Conservation (phyloP, 2,113 vertebrate genomes). For the Pygathrix nemaeus region DNA sequence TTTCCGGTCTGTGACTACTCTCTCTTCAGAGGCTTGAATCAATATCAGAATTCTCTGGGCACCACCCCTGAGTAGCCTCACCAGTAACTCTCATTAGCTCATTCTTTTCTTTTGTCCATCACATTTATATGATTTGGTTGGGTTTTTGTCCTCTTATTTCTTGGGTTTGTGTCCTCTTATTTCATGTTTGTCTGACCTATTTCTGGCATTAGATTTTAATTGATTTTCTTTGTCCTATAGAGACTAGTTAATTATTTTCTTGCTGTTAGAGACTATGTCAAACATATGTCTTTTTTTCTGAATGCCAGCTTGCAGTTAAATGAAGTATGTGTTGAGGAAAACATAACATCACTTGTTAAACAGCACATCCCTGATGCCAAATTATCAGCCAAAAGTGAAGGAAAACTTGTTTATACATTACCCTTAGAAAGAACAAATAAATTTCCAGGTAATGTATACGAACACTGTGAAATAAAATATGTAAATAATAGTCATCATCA, state of each 20-base stretch:
- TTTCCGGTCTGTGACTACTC: not conserved
- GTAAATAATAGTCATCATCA: not conserved
- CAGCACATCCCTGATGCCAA: conserved; percentile 87
- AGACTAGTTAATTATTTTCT: not conserved
- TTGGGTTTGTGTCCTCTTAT: not conserved
- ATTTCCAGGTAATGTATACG: conserved; percentile 86
- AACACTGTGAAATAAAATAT: not conserved
- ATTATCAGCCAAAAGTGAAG: conserved; percentile 85
- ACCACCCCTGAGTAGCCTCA: not conserved
- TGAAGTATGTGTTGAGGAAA: conserved; percentile 80
- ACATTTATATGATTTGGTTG: not conserved
- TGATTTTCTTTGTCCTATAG: not conserved
- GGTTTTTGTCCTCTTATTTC: not conserved
- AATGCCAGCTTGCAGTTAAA: conserved; percentile 87
- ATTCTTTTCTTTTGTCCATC: not conserved
- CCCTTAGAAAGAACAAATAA: conserved; percentile 89
- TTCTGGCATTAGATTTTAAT: not conserved
- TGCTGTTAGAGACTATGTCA: not conserved
- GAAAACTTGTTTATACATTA: conserved; percentile 88
- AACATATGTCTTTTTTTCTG: not conserved
- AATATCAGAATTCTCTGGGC: not conserved
- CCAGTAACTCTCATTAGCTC: not conserved
- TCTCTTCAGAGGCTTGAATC: not conserved
- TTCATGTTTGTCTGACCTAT: not conserved
- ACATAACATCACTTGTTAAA: conserved; percentile 83